Conservation (phyloP, 2,113 vertebrate genomes). For the Leucosticte australis region DNA sequence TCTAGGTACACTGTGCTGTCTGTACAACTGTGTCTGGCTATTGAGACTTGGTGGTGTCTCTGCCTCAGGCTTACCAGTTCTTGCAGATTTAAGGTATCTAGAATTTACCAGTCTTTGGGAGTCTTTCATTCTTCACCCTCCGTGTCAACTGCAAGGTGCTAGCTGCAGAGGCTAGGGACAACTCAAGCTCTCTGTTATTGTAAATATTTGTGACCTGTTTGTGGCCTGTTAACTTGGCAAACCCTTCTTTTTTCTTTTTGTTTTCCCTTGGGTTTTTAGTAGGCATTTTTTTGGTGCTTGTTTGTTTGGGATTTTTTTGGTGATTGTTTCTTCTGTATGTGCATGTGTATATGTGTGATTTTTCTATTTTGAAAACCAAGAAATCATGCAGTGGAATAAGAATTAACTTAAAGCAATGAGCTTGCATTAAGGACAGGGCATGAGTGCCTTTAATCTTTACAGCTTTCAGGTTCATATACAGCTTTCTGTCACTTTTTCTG, state of each 20-base stretch:
- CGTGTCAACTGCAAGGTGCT: background rate
- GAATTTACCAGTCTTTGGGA: background rate
- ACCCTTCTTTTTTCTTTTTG: background rate
- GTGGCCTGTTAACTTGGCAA: background rate
- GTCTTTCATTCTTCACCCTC: background rate
- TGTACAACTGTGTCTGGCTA: rapidly evolving
- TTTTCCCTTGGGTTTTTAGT: background rate
- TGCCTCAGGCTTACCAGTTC: background rate
- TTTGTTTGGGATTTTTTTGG: background rate
- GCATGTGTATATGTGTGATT: background rate
- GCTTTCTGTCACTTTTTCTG: background rate
- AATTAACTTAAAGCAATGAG: background rate
- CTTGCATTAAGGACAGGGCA: background rate
- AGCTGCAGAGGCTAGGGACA: background rate
- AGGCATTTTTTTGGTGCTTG: background rate
- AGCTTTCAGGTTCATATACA: background rate
- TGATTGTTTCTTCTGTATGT: background rate
- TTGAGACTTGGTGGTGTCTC: background rate
- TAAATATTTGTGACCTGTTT: background rate
- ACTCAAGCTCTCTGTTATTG: background rate
- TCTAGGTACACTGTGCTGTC: background rate
- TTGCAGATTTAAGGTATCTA: background rate
- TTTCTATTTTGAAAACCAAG: background rate
- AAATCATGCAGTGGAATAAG: background rate
- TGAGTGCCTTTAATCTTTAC: background rate